Evolutionary conservation across 1,140 invertebrate species (phyloP), one percentile per base, ranked within the genome.

Genomic region (Tachypleus tridentatus): DNA sequence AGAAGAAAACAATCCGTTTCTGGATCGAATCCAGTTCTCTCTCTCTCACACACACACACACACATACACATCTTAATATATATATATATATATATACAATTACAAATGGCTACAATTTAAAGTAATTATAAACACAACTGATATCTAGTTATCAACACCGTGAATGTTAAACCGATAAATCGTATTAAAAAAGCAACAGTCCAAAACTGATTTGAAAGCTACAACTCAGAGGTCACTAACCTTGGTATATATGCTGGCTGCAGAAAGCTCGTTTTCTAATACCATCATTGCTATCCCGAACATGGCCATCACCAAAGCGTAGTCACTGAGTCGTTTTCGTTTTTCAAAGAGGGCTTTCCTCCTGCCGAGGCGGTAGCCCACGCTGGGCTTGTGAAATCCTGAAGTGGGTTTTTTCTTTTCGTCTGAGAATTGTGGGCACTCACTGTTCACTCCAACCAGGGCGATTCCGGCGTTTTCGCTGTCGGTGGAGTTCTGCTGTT

Each of bases 231-330:
- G 29, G 29, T 47, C 50, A 73, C 80, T 83, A 77, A 96, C 92
- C 87, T 97, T 97, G 73, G 83, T 86, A 79, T 97, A 97, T 73
- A 97, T 86, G 72, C 87, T 85, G 75, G 92, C 91, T 80, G 92
- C 93, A 77, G 89, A 91, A 67, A 98, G 84, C 84, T 99, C 96
- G 81, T 97, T 98, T 83, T 99, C 96, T 79, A 98, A 87, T 73
- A 98, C 91, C 97, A 99, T 99, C 73, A 97, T 85, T 76, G 95
- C 87, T 80, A 98, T 97, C 72, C 95, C 95, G 79, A 97, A 95
- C 91, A 98, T 95, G 72, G 93, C 94, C 87, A 97, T 97, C 67
- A 97, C 92, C 70, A 98, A 84, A 65, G 94, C 93, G 80, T 97
- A 98, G 80, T 98, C 95, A 77, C 92, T 96, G 78, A 98, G 97